Percentiles rank a stretch among this genome's conserved stretches.
Conservation (phyloP, 2,797 vertebrate genomes). For the Discoglossus pictus region DNA sequence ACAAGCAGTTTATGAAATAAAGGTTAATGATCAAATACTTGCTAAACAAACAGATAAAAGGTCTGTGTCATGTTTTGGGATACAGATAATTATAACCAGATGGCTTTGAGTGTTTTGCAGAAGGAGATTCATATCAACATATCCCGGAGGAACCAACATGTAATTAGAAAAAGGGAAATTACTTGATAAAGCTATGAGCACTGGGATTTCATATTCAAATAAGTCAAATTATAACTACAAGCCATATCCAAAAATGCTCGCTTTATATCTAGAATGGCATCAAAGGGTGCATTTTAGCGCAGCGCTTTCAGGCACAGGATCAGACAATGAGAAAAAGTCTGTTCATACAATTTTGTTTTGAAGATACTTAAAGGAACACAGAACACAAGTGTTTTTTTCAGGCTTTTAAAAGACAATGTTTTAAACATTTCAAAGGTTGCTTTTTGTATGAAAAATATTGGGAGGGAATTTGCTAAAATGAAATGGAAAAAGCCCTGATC, state of each 20-base stretch:
- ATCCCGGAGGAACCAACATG: conserved; percentile 30
- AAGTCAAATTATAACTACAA: not conserved
- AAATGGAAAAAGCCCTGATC: no score
- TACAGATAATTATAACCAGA: conserved; percentile 42
- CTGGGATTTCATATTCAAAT: conserved; percentile 21
- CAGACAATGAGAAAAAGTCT: no score
- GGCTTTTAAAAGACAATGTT: no score
- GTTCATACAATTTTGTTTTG: no score
- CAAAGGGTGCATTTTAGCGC: no score
- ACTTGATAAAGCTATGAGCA: conserved; percentile 8
- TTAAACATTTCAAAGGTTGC: no score
- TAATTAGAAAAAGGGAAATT: conserved; percentile 37
- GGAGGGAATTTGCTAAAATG: no score
- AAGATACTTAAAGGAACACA: no score
- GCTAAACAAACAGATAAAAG: conserved; percentile 42
- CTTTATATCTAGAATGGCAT: not conserved
- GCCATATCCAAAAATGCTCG: conserved; percentile 1
- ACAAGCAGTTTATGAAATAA: conserved; percentile 21
- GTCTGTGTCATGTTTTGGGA: conserved; percentile 29
- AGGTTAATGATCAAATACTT: conserved; percentile 34
- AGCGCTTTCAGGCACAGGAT: no score
- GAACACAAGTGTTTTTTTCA: no score
- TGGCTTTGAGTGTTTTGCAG: conserved; percentile 19
- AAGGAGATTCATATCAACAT: conserved; percentile 20
- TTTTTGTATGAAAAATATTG: no score